These are phyloP conservation scores for Pocillopora damicornis DNA, from an alignment of 64 coral and sea anemone species.

Conservation along the genomic window DNA sequence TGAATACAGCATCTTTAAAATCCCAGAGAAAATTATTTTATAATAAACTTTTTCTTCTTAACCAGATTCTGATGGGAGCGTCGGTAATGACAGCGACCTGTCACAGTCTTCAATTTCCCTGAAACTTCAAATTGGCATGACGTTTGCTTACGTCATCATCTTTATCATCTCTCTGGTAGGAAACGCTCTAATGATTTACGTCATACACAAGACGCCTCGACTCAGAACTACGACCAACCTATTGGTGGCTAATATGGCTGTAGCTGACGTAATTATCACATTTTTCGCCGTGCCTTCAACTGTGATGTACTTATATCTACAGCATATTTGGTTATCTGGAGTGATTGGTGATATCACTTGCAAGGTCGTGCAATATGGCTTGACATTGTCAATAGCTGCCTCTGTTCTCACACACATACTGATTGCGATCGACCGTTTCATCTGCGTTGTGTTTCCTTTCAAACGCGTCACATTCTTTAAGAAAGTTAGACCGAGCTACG, in stretches of 20 bases:
- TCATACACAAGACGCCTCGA: not conserved
- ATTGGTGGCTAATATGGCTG: constrained; percentile 42
- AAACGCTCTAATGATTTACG: constrained; percentile 2
- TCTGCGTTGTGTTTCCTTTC: constrained; percentile 39
- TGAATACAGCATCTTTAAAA: not conserved
- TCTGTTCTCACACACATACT: constrained; percentile 37
- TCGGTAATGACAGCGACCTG: not conserved
- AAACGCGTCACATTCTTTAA: constrained; percentile 26
- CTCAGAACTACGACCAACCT: constrained; percentile 28
- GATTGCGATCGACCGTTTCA: constrained; percentile 43
- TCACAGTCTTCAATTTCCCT: not conserved
- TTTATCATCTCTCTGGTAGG: constrained; percentile 7
- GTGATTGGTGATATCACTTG: constrained; percentile 25
- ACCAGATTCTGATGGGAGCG: constrained; percentile 16
- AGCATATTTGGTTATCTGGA: constrained; percentile 29
- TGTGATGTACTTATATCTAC: constrained; percentile 4
- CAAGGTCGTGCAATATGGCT: constrained; percentile 37
- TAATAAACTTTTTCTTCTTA: not conserved
- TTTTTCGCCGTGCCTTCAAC: constrained; percentile 34
- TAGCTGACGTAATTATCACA: constrained; percentile 43
- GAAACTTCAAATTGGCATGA: constrained; percentile 24
- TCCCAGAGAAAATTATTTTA: not conserved
- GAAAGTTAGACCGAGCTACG: constrained; percentile 14
- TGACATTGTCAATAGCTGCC: constrained; percentile 23
- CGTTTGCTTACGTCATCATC: constrained; percentile 4